A percentile compares a stretch with the other conserved stretches of the same genome.
Conservation (phyloP, 2,797 vertebrate species). For the Gymnodraco acuticeps region DNA sequence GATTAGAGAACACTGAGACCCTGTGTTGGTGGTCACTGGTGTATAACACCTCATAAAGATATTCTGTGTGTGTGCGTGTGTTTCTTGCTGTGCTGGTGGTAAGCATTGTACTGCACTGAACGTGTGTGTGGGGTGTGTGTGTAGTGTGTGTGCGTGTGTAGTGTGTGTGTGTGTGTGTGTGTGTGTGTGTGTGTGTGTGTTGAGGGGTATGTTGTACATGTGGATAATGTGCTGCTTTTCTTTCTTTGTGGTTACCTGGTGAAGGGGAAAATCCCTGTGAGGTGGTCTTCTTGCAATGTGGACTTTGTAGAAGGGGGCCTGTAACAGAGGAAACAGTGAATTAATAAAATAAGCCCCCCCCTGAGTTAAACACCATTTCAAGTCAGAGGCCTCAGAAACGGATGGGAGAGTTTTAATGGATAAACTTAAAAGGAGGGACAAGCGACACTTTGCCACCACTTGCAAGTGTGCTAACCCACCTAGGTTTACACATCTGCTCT, state of each 20-base stretch:
- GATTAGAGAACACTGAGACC: conserved; percentile 82
- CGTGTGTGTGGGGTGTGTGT: conserved; percentile 22
- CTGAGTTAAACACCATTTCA: conserved; percentile 46
- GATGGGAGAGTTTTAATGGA: conserved; percentile 29
- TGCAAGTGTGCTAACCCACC: conserved; percentile 14
- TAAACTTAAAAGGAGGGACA: conserved; percentile 37
- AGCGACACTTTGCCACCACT: conserved; percentile 17
- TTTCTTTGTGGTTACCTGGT: conserved; percentile 81
- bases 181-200: conserved; percentile 43
- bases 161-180: conserved; percentile 11
- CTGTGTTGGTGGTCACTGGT: conserved; percentile 82
- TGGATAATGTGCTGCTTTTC: conserved; percentile 79
- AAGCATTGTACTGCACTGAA: conserved; percentile 58
- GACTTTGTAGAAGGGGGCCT: conserved; percentile 63
- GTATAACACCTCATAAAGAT: conserved; percentile 82
- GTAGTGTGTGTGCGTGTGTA: no score
- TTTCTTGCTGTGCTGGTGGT: conserved; percentile 71
- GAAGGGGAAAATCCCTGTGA: conserved; percentile 83
- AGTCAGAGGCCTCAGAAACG: conserved; percentile 40
- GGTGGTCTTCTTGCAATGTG: conserved; percentile 76
- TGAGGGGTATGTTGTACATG: conserved; percentile 69
- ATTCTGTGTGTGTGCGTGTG: conserved; percentile 51
- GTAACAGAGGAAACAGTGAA: conserved; percentile 75
- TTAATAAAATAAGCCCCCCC: conserved; percentile 72
- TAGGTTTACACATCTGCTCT: not conserved